Evolutionary conservation across 2,113 vertebrate genomes (phyloP).

Genomic region (Stegastes partitus): DNA sequence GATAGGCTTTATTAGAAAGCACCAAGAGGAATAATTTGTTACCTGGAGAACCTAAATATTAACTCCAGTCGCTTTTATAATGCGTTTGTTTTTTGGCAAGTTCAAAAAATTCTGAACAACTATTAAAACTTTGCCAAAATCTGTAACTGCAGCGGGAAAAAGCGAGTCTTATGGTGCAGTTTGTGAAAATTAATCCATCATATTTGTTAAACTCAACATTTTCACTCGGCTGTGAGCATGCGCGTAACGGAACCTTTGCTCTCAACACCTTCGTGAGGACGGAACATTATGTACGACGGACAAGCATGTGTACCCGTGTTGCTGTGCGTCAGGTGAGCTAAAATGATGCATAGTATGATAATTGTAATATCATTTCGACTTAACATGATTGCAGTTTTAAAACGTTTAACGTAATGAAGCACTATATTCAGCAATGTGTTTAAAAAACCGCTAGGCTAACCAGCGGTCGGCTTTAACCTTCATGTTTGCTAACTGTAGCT

Average conservation of each 20-base stretch:
- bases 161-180: no score
- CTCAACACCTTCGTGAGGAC: neutral
- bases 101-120: no score
- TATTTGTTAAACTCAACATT: no score
- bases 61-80: no score
- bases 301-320: conserved; percentile 60
- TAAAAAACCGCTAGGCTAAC: neutral
- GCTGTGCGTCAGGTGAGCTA: conserved; percentile 57
- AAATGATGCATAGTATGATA: neutral
- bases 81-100: no score
- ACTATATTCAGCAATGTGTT: neutral
- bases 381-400: neutral
- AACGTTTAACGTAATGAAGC: neutral
- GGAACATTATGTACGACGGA: conserved; percentile 60
- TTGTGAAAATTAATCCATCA: no score
- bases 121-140: no score
- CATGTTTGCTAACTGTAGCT: conserved; percentile 43
- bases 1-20: no score
- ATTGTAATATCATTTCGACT: neutral
- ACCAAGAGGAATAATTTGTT: no score
- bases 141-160: no score
- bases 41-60: no score
- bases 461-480: conserved; percentile 13
- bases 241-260: conserved; percentile 58
- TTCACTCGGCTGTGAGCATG: no score